Base-by-base conservation (phyloP, 2,888 invertebrate species). In the Conistra vaccinii region DNA sequence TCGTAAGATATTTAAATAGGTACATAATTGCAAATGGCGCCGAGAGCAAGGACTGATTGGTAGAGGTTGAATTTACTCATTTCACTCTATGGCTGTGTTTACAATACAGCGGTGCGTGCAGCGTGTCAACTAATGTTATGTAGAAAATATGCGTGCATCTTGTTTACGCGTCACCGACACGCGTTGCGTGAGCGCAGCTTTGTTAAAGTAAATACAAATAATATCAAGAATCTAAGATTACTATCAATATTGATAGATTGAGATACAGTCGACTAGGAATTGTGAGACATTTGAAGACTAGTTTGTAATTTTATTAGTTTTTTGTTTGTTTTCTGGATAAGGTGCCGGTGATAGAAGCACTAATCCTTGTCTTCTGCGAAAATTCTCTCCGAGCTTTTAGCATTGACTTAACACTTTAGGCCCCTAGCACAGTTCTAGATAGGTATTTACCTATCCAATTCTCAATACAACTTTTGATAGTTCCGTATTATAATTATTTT, bases 21-120 rank as follows among this genome's bases (percentile, higher is more conserved):
- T n/a, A 20, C 48, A 48, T 76, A 5, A 10, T 77, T 55, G 20
- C 0, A 42, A 51, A 39, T 48, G 39, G 7, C 26, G 26, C 14
- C 17, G 42, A 57, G n/a, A 81, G 20, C 32, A 81, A 66, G 76
- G 35, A 32, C 26, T 29, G 26, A 26, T n/a, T 57, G 32, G 5
- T 7, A 29, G 14, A 55, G 10, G 35, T 77, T 29, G 17, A 26
- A 17, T 51, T n/a, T 7, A 48, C 10, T 32, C n/a, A 10, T 32
- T 9, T n/a, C 7, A n/a, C n/a, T 20, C 29, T 51, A 55, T 17
- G 26, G 55, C 17, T 26, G 55, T 7, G n/a, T 48, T 29, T 69
- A 76, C 20, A 42, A 17, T 29, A 12, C 3, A 42, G 17, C 20
- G 3, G 14, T 29, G 26, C 20, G 23, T 26, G 26, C 17, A 62